These are phyloP conservation scores for Plemyria rubiginata DNA, from an alignment of 2,888 invertebrate genomes.

Conservation along the genomic window DNA sequence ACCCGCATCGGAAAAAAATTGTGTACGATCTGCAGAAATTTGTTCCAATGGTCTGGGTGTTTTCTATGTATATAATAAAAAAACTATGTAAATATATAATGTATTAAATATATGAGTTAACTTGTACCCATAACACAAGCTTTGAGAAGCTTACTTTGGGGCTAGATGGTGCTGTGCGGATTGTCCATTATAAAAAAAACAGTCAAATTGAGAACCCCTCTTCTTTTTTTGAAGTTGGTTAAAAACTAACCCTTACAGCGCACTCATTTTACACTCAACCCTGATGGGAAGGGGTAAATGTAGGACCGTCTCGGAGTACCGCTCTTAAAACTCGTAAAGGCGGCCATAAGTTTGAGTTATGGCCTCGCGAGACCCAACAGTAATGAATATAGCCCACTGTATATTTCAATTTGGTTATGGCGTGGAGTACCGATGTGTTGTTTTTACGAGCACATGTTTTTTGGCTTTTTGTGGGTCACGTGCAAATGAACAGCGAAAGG, in stretches of 20 bases:
- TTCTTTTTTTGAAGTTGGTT: no score
- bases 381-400: slow-evolving; percentile 79
- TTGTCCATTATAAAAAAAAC: no score
- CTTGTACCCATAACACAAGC: no score
- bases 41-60: no score
- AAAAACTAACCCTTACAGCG: slow-evolving; percentile 41
- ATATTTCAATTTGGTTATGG: slow-evolving; percentile 77
- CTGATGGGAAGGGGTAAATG: slow-evolving; percentile 40
- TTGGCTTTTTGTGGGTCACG: slow-evolving; percentile 43
- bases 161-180: no score
- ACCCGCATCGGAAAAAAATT: no score
- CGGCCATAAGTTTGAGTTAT: slow-evolving; percentile 78
- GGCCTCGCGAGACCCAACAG: slow-evolving; percentile 58
- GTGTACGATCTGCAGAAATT: no score
- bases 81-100: no score
- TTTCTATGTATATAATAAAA: no score
- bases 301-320: slow-evolving; percentile 54
- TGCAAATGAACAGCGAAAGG: slow-evolving; percentile 34
- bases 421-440: slow-evolving; percentile 58
- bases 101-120: no score
- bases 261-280: slow-evolving; percentile 42
- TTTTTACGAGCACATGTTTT: slow-evolving; percentile 58
- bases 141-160: no score
- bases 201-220: no score
- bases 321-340: slow-evolving; percentile 77